phyloP scores from a whole-genome alignment of 2,113 vertebrate genomes.

The Jacana jacana region DNA sequence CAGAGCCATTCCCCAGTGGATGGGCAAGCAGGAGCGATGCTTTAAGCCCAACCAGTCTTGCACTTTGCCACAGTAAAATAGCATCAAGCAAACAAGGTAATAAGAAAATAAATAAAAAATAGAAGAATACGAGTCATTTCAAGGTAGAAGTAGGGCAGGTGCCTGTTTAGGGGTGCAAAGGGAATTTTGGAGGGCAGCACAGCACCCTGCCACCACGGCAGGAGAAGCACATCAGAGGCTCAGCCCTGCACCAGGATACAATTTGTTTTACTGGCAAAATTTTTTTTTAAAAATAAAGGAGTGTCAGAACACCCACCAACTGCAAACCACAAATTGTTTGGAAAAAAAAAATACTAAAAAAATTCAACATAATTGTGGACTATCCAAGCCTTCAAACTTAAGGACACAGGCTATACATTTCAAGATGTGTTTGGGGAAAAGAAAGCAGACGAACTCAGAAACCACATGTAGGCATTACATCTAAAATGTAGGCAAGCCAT shows the following conservation, averaged over 20 bases:
- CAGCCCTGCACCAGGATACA: accelerated
- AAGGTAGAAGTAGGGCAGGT: background rate
- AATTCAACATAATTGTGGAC: background rate
- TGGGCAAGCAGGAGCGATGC: accelerated
- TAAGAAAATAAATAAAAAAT: background rate
- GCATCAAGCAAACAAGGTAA: background rate
- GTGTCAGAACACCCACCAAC: background rate
- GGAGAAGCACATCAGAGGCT: background rate
- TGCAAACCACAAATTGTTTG: background rate
- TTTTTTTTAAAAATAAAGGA: background rate
- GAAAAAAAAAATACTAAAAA: background rate
- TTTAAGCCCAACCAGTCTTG: background rate
- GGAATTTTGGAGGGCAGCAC: background rate
- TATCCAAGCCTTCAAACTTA: background rate
- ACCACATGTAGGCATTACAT: background rate
- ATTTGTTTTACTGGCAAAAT: background rate
- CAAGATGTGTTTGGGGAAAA: background rate
- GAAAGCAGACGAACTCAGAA: background rate
- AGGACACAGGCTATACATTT: background rate
- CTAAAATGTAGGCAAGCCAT: background rate
- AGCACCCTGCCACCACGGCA: accelerated
- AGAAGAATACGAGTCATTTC: background rate
- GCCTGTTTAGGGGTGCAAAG: background rate
- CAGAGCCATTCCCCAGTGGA: background rate
- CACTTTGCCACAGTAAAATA: accelerated